These are phyloP conservation scores for Daboia siamensis DNA, from an alignment of 2,113 vertebrate genomes.

Conservation along the genomic window DNA sequence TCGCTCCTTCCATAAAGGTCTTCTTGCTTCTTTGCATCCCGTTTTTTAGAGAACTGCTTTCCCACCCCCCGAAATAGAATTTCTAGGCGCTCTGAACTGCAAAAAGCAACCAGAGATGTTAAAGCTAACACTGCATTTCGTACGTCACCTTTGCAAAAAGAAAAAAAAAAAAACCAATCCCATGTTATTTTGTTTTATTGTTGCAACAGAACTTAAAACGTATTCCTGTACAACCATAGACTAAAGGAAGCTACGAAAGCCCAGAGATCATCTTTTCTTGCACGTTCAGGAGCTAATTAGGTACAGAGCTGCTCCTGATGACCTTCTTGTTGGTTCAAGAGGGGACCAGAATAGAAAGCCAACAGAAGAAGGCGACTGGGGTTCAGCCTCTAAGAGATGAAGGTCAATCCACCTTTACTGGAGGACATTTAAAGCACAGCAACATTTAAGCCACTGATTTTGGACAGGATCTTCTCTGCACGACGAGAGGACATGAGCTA, in stretches of 20 bases:
- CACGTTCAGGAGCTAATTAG: conserved; percentile 20
- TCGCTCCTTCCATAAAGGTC: neutral
- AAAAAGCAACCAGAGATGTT: conserved; percentile 17
- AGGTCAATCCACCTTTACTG: neutral
- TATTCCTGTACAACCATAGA: conserved; percentile 38
- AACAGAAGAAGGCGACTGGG: neutral
- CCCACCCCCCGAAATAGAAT: conserved; percentile 8
- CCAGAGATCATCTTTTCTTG: conserved; percentile 53
- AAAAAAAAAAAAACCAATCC: conserved; percentile 17
- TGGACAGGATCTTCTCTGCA: conserved; percentile 54
- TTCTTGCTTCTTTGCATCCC: too few relatives aligned
- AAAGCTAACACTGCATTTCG: conserved; percentile 10
- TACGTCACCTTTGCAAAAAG: neutral
- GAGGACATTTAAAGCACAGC: neutral
- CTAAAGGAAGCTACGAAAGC: conserved; percentile 56
- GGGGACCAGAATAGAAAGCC: neutral
- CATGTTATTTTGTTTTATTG: conserved; percentile 40
- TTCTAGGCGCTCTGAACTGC: neutral
- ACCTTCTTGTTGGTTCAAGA: too few relatives aligned
- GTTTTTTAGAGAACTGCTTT: neutral
- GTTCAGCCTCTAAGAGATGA: neutral
- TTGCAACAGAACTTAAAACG: conserved; percentile 42
- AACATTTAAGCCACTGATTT: conserved; percentile 23
- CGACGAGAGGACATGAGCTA: conserved; percentile 52
- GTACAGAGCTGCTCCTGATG: neutral